Evolutionary conservation across 2,797 vertebrate species (phyloP).

Genomic region (Zenarchopterus dispar): DNA sequence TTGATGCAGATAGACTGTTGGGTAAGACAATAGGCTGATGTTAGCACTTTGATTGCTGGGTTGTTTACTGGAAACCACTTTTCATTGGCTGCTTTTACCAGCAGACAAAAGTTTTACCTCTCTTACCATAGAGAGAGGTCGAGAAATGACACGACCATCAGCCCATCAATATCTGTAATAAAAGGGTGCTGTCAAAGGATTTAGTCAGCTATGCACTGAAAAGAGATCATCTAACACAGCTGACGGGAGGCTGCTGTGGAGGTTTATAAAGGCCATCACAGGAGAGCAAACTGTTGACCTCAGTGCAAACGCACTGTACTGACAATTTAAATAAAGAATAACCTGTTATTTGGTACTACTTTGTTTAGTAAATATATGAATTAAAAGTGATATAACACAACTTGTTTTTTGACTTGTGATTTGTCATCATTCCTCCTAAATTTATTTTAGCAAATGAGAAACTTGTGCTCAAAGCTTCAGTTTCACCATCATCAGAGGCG

Average conservation of each 20-base stretch:
- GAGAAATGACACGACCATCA: slow-evolving; percentile 42
- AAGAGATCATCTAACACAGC: slow-evolving; percentile 23
- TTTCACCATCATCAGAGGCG: background rate
- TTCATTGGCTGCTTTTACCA: slow-evolving; percentile 17
- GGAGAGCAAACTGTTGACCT: slow-evolving; percentile 35
- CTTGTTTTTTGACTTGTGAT: slow-evolving; percentile 7
- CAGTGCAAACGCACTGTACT: slow-evolving; percentile 34
- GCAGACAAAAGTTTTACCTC: slow-evolving; percentile 11
- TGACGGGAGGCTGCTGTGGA: slow-evolving; percentile 30
- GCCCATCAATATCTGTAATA: slow-evolving; percentile 44
- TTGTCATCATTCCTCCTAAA: background rate
- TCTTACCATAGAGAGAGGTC: slow-evolving; percentile 43
- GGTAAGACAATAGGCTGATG: slow-evolving; percentile 27
- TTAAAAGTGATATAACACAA: slow-evolving; percentile 57
- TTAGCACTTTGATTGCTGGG: slow-evolving; percentile 21
- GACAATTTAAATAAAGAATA: slow-evolving; percentile 13
- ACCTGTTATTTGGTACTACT: slow-evolving; percentile 34
- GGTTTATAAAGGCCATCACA: slow-evolving; percentile 5
- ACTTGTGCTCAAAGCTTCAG: background rate
- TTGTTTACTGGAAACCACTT: slow-evolving; percentile 41
- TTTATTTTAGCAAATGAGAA: background rate
- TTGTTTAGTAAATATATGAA: slow-evolving; percentile 68
- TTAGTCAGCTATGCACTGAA: slow-evolving; percentile 53
- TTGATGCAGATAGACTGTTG: slow-evolving; percentile 4
- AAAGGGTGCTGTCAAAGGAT: slow-evolving; percentile 54